A percentile compares a stretch with the other conserved stretches of the same genome.
Conservation (phyloP, 2,888 invertebrate species). For the Erebia palarica region DNA sequence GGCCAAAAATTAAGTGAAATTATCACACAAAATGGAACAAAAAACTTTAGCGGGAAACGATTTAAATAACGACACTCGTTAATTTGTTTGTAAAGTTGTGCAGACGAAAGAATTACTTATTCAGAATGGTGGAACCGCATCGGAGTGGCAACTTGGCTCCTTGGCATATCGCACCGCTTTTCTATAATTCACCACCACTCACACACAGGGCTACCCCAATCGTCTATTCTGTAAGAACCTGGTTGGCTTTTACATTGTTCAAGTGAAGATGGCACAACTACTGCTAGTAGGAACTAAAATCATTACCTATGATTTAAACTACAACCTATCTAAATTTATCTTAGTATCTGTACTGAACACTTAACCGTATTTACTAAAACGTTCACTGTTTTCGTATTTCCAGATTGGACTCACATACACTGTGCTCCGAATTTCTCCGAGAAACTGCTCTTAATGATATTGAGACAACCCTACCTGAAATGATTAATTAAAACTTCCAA, state of each 20-base stretch:
- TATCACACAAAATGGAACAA: not conserved
- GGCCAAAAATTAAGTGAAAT: not conserved
- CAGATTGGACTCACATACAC: constrained; percentile 28
- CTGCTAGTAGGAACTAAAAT: no score
- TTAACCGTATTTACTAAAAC: not conserved
- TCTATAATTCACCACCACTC: constrained; percentile 69
- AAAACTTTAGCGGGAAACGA: not conserved
- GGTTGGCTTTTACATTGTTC: not conserved
- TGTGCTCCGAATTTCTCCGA: constrained; percentile 25
- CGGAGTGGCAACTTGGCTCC: constrained; percentile 56
- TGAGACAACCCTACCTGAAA: constrained; percentile 36
- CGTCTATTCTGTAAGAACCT: not conserved
- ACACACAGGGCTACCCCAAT: constrained; percentile 15
- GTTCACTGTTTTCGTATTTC: constrained; percentile 8
- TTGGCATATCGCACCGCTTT: constrained; percentile 64
- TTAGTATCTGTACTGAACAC: not conserved
- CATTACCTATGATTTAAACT: no score
- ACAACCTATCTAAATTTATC: no score
- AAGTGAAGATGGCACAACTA: not conserved
- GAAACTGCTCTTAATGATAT: constrained; percentile 38
- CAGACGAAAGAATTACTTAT: constrained; percentile 80
- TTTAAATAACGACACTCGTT: constrained; percentile 73
- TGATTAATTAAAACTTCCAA: constrained; percentile 37
- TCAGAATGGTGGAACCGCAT: constrained; percentile 69
- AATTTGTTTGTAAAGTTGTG: constrained; percentile 81